Conservation (phyloP, 2,888 invertebrate species). For the Microctonus aethiopoides region DNA sequence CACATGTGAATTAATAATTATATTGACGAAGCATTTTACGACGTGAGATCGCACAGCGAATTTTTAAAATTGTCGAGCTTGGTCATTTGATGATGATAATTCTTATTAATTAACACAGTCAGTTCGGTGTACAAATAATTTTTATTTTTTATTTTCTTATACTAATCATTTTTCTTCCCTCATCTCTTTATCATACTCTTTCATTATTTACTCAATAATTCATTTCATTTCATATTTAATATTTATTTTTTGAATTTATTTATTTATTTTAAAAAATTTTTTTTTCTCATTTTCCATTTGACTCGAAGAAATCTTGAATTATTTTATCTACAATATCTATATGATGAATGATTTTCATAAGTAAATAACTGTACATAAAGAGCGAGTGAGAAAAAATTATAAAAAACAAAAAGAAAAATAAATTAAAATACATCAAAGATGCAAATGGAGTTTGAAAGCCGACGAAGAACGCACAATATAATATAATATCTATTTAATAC, state of each 20-base stretch:
- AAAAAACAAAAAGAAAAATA: background rate
- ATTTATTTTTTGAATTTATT: background rate
- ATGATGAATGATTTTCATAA: background rate
- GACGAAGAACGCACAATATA: background rate
- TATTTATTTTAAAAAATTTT: background rate
- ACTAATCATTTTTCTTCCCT: background rate
- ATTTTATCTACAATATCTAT: constrained; percentile 2
- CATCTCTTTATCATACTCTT: constrained; percentile 1
- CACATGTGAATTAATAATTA: constrained; percentile 11
- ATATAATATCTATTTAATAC: background rate
- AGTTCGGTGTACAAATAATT: constrained; percentile 38
- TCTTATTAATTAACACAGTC: constrained; percentile 41
- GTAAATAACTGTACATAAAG: background rate
- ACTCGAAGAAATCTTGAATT: background rate
- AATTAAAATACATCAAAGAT: background rate
- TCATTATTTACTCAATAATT: constrained; percentile 6
- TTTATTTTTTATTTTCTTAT: constrained; percentile 23
- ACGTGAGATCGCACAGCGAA: constrained; percentile 40
- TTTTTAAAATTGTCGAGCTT: constrained; percentile 38
- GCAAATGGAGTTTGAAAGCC: background rate
- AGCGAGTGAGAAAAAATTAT: background rate
- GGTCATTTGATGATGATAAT: constrained; percentile 26
- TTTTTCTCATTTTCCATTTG: background rate
- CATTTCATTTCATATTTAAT: constrained; percentile 19
- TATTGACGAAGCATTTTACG: constrained; percentile 22